phyloP scores from a whole-genome alignment of 1,140 invertebrate genomes.

The Papilio glaucus region DNA sequence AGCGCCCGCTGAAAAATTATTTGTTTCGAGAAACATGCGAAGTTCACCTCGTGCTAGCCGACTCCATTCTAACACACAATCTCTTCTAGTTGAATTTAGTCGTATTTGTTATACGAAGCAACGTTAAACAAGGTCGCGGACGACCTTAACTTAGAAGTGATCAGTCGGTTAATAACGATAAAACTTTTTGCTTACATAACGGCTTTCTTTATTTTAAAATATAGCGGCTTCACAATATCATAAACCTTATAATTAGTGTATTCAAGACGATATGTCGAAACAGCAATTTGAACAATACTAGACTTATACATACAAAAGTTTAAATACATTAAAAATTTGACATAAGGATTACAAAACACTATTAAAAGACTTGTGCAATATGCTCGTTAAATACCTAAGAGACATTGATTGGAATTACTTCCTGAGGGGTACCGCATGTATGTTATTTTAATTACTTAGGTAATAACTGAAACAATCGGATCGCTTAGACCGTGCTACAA shows the following conservation, averaged over 20 bases:
- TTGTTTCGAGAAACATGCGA: constrained; percentile 53
- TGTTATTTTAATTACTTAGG: constrained; percentile 49
- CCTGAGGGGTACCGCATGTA: constrained; percentile 77
- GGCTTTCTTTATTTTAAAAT: constrained; percentile 83
- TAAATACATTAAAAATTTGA: constrained; percentile 75
- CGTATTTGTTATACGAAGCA: constrained; percentile 75
- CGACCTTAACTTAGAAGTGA: constrained; percentile 66
- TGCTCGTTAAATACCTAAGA: constrained; percentile 58
- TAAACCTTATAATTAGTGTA: constrained; percentile 76
- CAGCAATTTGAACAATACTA: constrained; percentile 79
- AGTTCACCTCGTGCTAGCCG: constrained; percentile 70
- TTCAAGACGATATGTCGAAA: constrained; percentile 81
- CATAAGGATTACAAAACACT: constrained; percentile 75
- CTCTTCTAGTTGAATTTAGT: constrained; percentile 78
- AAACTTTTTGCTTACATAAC: constrained; percentile 80
- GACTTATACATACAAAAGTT: constrained; percentile 67
- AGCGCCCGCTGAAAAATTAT: constrained; percentile 44
- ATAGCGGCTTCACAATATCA: constrained; percentile 82
- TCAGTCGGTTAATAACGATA: constrained; percentile 78
- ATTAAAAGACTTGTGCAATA: constrained; percentile 65
- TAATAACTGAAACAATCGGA: constrained; percentile 49
- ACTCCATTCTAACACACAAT: constrained; percentile 76
- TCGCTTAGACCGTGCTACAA: constrained; percentile 74
- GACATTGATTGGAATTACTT: constrained; percentile 74
- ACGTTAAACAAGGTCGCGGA: constrained; percentile 69